Evolutionary conservation across 2,888 invertebrate species (phyloP), one percentile per base, ranked within the genome.

Genomic region (Tetropium fuscum): DNA sequence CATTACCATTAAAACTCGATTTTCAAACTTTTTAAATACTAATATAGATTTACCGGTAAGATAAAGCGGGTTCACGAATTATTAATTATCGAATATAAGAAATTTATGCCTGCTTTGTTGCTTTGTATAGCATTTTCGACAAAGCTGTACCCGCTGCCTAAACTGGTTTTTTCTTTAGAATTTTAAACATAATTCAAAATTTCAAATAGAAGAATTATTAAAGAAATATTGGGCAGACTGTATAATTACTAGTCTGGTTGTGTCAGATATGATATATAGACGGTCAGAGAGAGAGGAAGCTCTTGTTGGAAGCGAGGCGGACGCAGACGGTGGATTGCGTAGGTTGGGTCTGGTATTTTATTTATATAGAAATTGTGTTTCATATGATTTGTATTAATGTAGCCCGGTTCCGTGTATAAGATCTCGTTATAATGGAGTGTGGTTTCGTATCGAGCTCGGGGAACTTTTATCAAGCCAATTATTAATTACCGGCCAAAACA

Each of bases 181-280:
- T 68, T 69, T 68, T 63, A 72, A 72, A 72, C 75, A 77, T 77
- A 77, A 76, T 73, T 77, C 77, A 77, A 76, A 75, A 75, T 75
- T 76, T 74, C 74, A 77, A 77, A 77, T 77, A 77, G 74, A 77
- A 75, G 69, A 75, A 76, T 77, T 77, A 77, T 77, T 77, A 74
- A 74, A 72, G 70, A 72, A 72, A 74, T 74, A 73, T 74, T 73
- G 73, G 74, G 72, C 70, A 74, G 74, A 75, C 74, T 77, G 71
- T 77, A 77, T 77, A 77, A 77, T 77, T 77, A 77, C 74, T 75
- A 76, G 76, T 75, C 77, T 73, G 74, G 68, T 77, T 76, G 75
- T 77, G 77, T 77, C 77, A 77, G 77, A 63, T 71, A 74, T 76
- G 77, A 77, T 75, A 71, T 75, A 77, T 74, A 68, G 65, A 61